Percentiles rank a stretch among this genome's conserved stretches.
Evolutionary conservation across 1,140 invertebrate genomes (phyloP).

Genomic region (Anadara kagoshimensis): DNA sequence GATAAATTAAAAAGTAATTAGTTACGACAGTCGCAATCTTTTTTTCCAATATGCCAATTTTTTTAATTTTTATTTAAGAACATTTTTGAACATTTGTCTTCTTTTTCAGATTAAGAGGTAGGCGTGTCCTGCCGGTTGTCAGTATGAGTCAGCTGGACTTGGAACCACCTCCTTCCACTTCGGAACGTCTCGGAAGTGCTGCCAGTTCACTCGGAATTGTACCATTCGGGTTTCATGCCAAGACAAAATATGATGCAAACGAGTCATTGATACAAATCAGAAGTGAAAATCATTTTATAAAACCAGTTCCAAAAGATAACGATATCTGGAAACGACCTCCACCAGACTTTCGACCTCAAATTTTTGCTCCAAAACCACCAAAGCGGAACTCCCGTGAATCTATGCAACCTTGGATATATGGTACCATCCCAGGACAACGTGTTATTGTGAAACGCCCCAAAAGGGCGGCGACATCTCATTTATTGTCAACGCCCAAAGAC

Average conservation of each 20-base stretch:
- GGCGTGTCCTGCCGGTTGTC: background rate
- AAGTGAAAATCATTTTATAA: slow-evolving; percentile 55
- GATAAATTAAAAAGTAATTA: too few relatives aligned
- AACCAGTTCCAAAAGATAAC: slow-evolving; percentile 42
- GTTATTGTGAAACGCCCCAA: slow-evolving; percentile 48
- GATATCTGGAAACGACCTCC: slow-evolving; percentile 69
- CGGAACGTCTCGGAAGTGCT: slow-evolving; percentile 21
- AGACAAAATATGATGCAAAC: slow-evolving; percentile 66
- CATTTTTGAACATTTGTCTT: background rate
- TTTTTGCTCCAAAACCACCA: slow-evolving; percentile 67
- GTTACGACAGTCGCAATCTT: too few relatives aligned
- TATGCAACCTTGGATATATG: slow-evolving; percentile 68
- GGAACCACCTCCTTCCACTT: slow-evolving; percentile 1
- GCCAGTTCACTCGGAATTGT: slow-evolving; percentile 49
- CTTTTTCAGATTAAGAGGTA: background rate
- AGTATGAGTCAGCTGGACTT: slow-evolving; percentile 25
- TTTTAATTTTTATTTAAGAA: too few relatives aligned
- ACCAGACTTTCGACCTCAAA: slow-evolving; percentile 67
- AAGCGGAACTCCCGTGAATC: slow-evolving; percentile 67
- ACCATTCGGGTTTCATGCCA: slow-evolving; percentile 67
- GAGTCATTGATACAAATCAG: slow-evolving; percentile 61
- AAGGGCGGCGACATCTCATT: slow-evolving; percentile 47
- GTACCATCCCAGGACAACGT: slow-evolving; percentile 59
- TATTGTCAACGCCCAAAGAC: slow-evolving; percentile 42
- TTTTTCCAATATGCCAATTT: too few relatives aligned